Conservation (phyloP, 2,797 vertebrate species). For the Pagetopsis macropterus region DNA sequence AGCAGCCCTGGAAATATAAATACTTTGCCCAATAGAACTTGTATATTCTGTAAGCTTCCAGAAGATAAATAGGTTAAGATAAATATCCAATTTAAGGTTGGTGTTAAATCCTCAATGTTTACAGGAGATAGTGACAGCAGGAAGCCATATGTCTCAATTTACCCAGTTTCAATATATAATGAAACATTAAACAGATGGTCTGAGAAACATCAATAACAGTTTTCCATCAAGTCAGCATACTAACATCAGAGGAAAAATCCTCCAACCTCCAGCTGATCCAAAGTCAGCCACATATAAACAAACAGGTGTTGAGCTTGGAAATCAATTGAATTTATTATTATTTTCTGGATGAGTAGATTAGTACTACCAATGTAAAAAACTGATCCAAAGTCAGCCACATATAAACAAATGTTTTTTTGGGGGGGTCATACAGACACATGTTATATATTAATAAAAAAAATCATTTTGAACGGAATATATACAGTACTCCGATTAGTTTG, state of each 20-base stretch:
- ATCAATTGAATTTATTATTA: background rate
- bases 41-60: background rate
- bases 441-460: too few species aligned
- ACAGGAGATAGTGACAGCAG: background rate
- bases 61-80: background rate
- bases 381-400: background rate
- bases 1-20: background rate
- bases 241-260: background rate
- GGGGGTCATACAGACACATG: too few species aligned
- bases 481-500: too few species aligned
- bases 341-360: too few species aligned
- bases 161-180: conserved; percentile 1
- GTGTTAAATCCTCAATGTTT: background rate
- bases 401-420: too few species aligned
- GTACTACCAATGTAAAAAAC: background rate
- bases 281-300: too few species aligned
- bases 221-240: background rate
- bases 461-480: too few species aligned
- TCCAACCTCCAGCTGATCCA: background rate
- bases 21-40: background rate
- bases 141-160: conserved; percentile 3
- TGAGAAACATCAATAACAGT: background rate
- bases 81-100: background rate
- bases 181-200: background rate
- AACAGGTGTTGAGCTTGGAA: background rate